Conservation (phyloP, 2,888 invertebrate genomes). For the Chrysina gloriosa region DNA sequence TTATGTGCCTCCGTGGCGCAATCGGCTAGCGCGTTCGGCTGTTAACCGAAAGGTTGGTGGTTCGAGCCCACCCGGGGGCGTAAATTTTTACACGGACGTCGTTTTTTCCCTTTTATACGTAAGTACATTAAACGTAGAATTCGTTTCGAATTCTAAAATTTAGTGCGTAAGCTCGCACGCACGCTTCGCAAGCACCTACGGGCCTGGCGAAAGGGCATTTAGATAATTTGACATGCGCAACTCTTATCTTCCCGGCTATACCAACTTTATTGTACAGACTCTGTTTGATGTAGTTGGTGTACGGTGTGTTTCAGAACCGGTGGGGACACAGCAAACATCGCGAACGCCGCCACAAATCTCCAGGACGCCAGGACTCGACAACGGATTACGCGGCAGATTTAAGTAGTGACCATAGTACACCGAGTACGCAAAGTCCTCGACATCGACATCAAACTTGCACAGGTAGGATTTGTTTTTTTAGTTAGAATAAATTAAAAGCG, state of each 20-base stretch:
- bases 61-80: slow-evolving; percentile 98
- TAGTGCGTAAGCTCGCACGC: neutral
- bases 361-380: slow-evolving; percentile 71
- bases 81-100: slow-evolving; percentile 57
- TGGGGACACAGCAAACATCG: slow-evolving; percentile 83
- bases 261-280: slow-evolving; percentile 13
- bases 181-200: neutral
- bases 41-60: slow-evolving; percentile 99
- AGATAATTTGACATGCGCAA: slow-evolving; percentile 31
- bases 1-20: slow-evolving; percentile 87
- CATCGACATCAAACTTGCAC: slow-evolving; percentile 68
- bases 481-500: neutral
- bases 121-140: neutral
- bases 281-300: slow-evolving; percentile 43
- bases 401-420: slow-evolving; percentile 78
- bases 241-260: neutral
- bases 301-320: slow-evolving; percentile 70
- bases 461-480: slow-evolving; percentile 21
- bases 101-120: neutral
- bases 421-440: slow-evolving; percentile 83
- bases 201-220: neutral
- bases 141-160: neutral
- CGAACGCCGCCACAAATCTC: slow-evolving; percentile 70
- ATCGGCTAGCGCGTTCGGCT: slow-evolving; percentile 98
- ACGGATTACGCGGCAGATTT: slow-evolving; percentile 84